Base-by-base conservation (phyloP, 2,888 invertebrate species). In the Lochmaea capreae region DNA sequence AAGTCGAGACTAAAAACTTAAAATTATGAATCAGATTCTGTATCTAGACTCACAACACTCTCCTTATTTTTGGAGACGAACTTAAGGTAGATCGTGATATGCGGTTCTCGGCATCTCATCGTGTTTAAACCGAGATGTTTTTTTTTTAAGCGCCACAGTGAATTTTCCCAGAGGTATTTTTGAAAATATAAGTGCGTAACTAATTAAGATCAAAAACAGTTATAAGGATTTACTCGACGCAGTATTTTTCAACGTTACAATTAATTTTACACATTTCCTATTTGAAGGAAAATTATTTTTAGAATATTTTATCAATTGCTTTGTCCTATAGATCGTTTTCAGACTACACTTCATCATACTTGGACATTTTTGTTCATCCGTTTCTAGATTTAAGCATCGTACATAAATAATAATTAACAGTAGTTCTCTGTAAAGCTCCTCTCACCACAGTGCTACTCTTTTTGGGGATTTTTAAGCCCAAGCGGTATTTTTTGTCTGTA, bases 41-140 rank as follows among this genome's bases (percentile, higher is more conserved):
- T 63, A 54, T 57, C 63, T 70, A 52, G 70, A 54, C 54, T 18
- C 54, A 18, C 54, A 54, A 49, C 49, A 49, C 69, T 69, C 26
- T 70, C 70, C 85, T 83, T 84, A 84, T 84, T 84, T 85, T 81
- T 81, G 85, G 84, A 85, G 85, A 84, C 83, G 82, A 84, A 84
- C 83, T 84, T 83, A 81, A 80, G 77, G 74, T 75, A 74, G 72
- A 75, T 77, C 76, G 73, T 62, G 75, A 75, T 58, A 71, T 46
- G 57, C 71, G 18, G 58, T 46, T 65, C 58, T 65, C 71, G 65
- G 65, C 72, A 72, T 74, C 70, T 71, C 63, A 72, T 69, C 71
- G 69, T 54, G 49, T 18, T 52, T 67, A 62, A 73, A 70, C 58
- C 65, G 71, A 67, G 59, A 46, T 67, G 43, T 71, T 46, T 69